Base-by-base conservation (phyloP, 2,113 vertebrate genomes). In the Neomonachus schauinslandi region DNA sequence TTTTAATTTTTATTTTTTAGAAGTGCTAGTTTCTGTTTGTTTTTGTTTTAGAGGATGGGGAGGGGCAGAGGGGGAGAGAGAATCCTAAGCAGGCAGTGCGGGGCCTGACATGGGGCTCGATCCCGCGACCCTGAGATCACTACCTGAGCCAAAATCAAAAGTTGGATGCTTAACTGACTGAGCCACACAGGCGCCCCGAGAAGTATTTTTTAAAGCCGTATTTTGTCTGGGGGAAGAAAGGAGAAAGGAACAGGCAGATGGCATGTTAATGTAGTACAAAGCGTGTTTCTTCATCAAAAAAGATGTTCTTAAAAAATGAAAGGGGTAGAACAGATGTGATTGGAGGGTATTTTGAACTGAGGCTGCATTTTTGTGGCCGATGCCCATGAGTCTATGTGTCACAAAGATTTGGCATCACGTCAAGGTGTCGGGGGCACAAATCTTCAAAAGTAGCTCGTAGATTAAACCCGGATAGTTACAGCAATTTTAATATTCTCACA, bases 181-280 rank as follows among this genome's bases (percentile, higher is more conserved):
- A n/a, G 18, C 67, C 67, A 69, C 67, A 33, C 33, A 7, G 16
- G 33, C 7, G 0, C 67, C 33, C 67, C 16, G 14, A 21, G n/a
- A 19, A 26, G 3, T 36, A 53, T 31, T 65, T 85, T n/a, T 55
- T 19, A 5, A 31, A 87, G 74, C 88, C 42, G 1, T 49, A 16
- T 86, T 93, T 85, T 71, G 96, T 8, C 5, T 18, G 10, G 53
- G 42, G 51, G 80, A 26, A 22, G 67, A 63, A 63, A 63, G 24
- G 51, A 80, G 71, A 91, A 71, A 53, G 86, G 94, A 67, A 16
- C 49, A 36, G 95, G 83, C 95, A 36, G 90, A 55, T 86, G 92
- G 96, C 0, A 0, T 26, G 53, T 1, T 22, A 7, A 10, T 1
- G 1, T 1, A 5, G 89, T 0, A 9, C 65, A 36, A 67, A 39